phyloP scores from a whole-genome alignment of 1,140 invertebrate genomes.

The Drosophila truncata region DNA sequence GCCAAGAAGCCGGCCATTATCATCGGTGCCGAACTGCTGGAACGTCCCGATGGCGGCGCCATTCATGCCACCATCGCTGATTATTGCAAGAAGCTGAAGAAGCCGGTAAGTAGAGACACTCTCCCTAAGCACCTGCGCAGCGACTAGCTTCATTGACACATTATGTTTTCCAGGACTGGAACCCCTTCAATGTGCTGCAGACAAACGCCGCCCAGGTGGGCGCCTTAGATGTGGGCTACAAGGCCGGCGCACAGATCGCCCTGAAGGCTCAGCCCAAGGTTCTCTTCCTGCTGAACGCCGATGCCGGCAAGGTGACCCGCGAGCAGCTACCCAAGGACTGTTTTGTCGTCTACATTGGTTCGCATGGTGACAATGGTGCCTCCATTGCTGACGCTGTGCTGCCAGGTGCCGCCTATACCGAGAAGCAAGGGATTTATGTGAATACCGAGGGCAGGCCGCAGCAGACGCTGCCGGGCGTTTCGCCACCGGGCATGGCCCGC shows the following conservation, averaged over 20 bases:
- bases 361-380: slow-evolving; percentile 98
- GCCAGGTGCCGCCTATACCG: slow-evolving; percentile 99
- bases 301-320: slow-evolving; percentile 92
- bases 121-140: too few species aligned
- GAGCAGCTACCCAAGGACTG: slow-evolving; percentile 93
- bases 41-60: slow-evolving; percentile 91
- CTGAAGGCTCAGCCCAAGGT: slow-evolving; percentile 91
- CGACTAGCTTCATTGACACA: background rate
- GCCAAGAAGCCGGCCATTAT: slow-evolving; percentile 97
- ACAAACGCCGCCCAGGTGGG: slow-evolving; percentile 97
- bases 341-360: slow-evolving; percentile 98
- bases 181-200: slow-evolving; percentile 96
- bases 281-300: slow-evolving; percentile 96
- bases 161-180: slow-evolving; percentile 85
- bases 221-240: slow-evolving; percentile 97
- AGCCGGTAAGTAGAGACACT: slow-evolving; percentile 79
- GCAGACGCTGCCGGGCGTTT: slow-evolving; percentile 95
- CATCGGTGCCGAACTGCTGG: slow-evolving; percentile 93
- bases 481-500: slow-evolving; percentile 96
- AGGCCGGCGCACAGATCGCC: slow-evolving; percentile 91
- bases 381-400: slow-evolving; percentile 96
- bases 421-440: slow-evolving; percentile 98
- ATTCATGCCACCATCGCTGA: slow-evolving; percentile 91
- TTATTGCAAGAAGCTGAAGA: slow-evolving; percentile 88
- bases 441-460: slow-evolving; percentile 99